A percentile compares a stretch with the other conserved stretches of the same genome.
Conservation (phyloP, 2,888 invertebrate genomes). For the Ceriagrion tenellum region DNA sequence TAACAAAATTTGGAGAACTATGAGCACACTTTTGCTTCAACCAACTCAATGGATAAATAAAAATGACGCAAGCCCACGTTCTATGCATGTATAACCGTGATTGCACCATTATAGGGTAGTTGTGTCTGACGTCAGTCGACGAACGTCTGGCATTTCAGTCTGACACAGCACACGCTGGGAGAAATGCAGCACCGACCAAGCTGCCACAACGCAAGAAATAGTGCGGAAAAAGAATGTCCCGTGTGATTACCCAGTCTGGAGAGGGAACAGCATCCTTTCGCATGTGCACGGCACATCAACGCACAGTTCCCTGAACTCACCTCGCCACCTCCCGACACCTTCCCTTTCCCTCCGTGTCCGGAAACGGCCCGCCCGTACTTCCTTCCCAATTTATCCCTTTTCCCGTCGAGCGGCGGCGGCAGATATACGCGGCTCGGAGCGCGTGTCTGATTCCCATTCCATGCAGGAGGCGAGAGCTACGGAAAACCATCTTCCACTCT, state of each 20-base stretch:
- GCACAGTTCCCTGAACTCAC: not conserved
- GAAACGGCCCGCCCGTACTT: not conserved
- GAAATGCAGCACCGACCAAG: no score
- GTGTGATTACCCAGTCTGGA: not conserved
- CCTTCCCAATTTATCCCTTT: conserved; percentile 38
- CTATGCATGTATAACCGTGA: no score
- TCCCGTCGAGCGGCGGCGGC: not conserved
- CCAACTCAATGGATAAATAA: no score
- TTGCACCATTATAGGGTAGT: no score
- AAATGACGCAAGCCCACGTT: no score
- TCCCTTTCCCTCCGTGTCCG: not conserved
- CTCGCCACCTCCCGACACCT: not conserved
- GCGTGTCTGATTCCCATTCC: conserved; percentile 30
- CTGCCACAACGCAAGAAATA: no score
- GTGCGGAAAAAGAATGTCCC: no score
- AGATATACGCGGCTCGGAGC: not conserved
- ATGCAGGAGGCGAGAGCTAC: not conserved
- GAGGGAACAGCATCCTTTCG: not conserved
- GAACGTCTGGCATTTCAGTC: no score
- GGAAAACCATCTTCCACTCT: conserved; percentile 22
- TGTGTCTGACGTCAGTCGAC: no score
- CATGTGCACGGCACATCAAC: not conserved
- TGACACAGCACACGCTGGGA: no score
- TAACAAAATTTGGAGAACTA: no score
- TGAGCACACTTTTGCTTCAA: no score